Conservation (phyloP, 2,797 vertebrate genomes). For the Serranus cabrilla region DNA sequence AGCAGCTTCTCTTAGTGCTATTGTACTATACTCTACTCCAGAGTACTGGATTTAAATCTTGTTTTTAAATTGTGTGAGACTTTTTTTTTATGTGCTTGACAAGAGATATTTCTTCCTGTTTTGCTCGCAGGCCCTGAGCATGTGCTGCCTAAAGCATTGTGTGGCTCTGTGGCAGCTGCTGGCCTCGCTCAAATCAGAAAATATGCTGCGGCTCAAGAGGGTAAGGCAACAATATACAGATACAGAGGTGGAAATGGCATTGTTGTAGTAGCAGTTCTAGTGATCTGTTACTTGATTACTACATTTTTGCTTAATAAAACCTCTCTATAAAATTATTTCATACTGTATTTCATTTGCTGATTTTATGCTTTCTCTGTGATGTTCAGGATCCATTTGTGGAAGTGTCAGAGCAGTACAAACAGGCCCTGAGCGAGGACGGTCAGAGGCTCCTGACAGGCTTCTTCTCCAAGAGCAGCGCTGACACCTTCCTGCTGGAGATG, state of each 20-base stretch:
- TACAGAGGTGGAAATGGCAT: background rate
- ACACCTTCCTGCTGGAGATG: slow-evolving; percentile 92
- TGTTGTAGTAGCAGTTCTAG: too few relatives aligned
- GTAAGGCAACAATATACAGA: slow-evolving; percentile 75
- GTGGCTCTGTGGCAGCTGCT: slow-evolving; percentile 94
- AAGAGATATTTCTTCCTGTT: slow-evolving; percentile 2
- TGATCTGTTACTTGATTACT: too few relatives aligned
- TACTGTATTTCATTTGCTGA: background rate
- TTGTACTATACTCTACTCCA: background rate
- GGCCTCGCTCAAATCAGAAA: slow-evolving; percentile 91
- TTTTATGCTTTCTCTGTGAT: background rate
- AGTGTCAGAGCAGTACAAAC: slow-evolving; percentile 84
- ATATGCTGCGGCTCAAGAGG: slow-evolving; percentile 89
- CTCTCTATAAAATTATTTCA: too few relatives aligned
- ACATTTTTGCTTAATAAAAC: too few relatives aligned
- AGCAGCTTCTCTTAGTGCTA: background rate
- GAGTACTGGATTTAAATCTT: background rate
- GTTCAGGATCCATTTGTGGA: slow-evolving; percentile 92
- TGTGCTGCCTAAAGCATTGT: slow-evolving; percentile 89
- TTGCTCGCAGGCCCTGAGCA: slow-evolving; percentile 86
- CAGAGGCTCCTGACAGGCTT: slow-evolving; percentile 85
- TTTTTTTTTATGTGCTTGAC: background rate
- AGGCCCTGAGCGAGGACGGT: slow-evolving; percentile 76
- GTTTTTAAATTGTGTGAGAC: background rate
- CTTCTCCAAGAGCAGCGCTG: slow-evolving; percentile 86